These are phyloP conservation scores for Drosophila equinoxialis DNA, from an alignment of 1,140 invertebrate genomes.

Conservation along the genomic window DNA sequence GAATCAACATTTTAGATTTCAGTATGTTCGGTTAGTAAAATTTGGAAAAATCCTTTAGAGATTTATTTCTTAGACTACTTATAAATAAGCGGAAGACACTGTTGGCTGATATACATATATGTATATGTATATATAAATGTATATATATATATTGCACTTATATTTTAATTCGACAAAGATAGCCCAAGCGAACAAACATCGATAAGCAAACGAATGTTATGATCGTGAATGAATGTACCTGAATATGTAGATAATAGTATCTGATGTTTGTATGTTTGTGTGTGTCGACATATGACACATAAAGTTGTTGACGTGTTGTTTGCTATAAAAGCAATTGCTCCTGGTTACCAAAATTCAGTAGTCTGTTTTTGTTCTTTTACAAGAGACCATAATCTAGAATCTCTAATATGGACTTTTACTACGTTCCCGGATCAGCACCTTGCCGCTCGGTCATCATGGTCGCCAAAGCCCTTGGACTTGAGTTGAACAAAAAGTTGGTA, in stretches of 20 bases:
- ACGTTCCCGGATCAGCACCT: conserved; percentile 87
- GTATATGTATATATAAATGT: neutral
- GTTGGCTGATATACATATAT: neutral
- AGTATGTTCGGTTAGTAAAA: too few relatives aligned
- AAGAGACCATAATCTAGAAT: neutral
- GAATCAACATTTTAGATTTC: too few relatives aligned
- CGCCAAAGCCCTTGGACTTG: conserved; percentile 87
- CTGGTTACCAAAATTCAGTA: conserved; percentile 35
- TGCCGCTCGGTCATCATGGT: conserved; percentile 87
- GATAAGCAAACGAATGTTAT: neutral
- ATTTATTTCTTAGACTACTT: neutral
- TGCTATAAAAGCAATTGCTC: conserved; percentile 15
- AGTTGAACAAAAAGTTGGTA: conserved; percentile 87
- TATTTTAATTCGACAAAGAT: neutral
- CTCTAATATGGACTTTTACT: conserved; percentile 85
- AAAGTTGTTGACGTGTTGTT: neutral
- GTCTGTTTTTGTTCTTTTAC: neutral
- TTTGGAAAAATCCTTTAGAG: too few relatives aligned
- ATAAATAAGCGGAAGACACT: neutral
- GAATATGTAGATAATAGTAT: neutral
- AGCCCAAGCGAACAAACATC: neutral
- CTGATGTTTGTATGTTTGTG: neutral
- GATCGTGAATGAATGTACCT: neutral
- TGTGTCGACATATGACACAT: neutral
- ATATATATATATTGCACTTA: neutral